These are phyloP conservation scores for Mionectes olivaceus DNA, from an alignment of 2,797 vertebrate species.

Conservation along the genomic window DNA sequence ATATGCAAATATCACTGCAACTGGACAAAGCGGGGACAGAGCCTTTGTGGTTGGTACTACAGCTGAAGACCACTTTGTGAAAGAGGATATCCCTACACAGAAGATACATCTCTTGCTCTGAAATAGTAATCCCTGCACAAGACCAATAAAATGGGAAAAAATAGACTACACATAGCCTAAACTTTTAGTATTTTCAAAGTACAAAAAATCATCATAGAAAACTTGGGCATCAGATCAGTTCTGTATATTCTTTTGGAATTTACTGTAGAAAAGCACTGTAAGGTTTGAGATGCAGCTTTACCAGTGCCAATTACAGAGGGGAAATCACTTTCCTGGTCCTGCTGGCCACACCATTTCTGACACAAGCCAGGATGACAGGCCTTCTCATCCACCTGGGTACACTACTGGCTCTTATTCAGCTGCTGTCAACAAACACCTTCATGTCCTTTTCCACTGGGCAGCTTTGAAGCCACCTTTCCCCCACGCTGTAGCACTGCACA, in stretches of 20 bases:
- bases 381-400: background rate
- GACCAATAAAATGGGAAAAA: background rate
- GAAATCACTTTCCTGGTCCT: no score
- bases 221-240: accelerated
- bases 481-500: background rate
- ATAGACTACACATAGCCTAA: accelerated
- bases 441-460: background rate
- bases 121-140: background rate
- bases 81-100: background rate
- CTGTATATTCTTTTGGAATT: background rate
- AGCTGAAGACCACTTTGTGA: background rate
- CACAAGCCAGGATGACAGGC: background rate
- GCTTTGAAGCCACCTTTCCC: background rate
- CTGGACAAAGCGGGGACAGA: background rate
- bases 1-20: background rate
- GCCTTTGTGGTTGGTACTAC: background rate
- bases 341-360: no score
- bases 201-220: background rate
- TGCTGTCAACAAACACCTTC: accelerated
- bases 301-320: accelerated
- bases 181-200: background rate
- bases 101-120: background rate
- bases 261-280: accelerated
- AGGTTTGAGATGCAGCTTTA: background rate
- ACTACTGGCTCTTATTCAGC: background rate